Evolutionary conservation across 2,113 vertebrate genomes (phyloP).

Genomic region (Anser cygnoides): DNA sequence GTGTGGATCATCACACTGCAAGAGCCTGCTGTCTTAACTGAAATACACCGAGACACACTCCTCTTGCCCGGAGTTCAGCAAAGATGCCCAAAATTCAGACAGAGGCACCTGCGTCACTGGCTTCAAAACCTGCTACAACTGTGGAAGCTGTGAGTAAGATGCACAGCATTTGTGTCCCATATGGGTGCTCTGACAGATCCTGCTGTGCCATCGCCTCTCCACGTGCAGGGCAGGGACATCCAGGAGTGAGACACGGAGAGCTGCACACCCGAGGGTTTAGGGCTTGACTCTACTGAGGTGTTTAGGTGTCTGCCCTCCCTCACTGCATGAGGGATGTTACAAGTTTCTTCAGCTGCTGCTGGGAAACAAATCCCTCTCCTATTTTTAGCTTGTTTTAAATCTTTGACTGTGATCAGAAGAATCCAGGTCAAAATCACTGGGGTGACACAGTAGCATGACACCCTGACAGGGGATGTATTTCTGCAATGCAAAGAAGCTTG

Average conservation of each 20-base stretch:
- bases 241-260: not conserved
- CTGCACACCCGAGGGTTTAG: not conserved
- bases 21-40: not conserved
- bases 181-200: not conserved
- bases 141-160: not conserved
- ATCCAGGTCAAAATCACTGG: slow-evolving; percentile 67
- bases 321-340: not conserved
- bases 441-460: slow-evolving; percentile 43
- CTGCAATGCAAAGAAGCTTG: slow-evolving; percentile 32
- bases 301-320: not conserved
- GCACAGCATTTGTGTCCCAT: not conserved
- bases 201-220: not conserved
- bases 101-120: not conserved
- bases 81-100: not conserved
- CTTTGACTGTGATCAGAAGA: slow-evolving; percentile 58
- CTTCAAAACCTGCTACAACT: not conserved
- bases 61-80: not conserved
- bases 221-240: not conserved
- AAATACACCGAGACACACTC: not conserved
- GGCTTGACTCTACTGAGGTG: not conserved
- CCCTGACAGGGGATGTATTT: slow-evolving; percentile 19
- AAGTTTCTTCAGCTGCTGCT: slow-evolving; percentile 57
- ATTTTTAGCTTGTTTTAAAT: slow-evolving; percentile 63
- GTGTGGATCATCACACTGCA: not conserved
- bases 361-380: slow-evolving; percentile 65